Base-by-base conservation (phyloP, 2,113 vertebrate genomes). In the Lanius collurio region DNA sequence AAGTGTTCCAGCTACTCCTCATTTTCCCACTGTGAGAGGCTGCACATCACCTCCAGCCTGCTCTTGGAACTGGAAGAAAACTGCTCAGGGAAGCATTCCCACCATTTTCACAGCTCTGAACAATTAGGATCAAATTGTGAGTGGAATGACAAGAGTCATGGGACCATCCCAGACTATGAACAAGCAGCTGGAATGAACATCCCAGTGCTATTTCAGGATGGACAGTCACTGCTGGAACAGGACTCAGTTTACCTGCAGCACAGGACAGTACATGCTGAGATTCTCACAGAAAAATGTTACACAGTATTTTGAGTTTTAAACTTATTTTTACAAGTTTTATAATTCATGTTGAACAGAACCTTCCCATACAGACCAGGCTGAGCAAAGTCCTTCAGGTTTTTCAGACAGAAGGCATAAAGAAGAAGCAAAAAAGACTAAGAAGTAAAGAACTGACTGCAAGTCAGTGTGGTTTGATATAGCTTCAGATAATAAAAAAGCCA, bases 371-470 rank as follows among this genome's bases (percentile, higher is more conserved):
- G 69, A 75, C 15, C 41, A 67, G 53, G 24, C 24, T 62, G 46
- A 89, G 55, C 14, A 10, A 87, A 86, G 74, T 73, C 50, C 69
- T 89, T 79, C 74, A 91, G 71, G 69, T 75, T 86, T 89, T 92
- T 91, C 83, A 86, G 88, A 60, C 1, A 86, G 56, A 94, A 96
- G 52, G 80, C 65, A 89, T 74, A 90, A 86, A 71, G 82, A 83
- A 77, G 8, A 23, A 76, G 79, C 15, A 67, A 80, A 85, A 69
- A 92, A 77, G 49, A 81, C 3, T 3, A 71, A 85, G 71, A 37
- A 82, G 65, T 14, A 49, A 82, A 87, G 55, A 81, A 91, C 8
- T 37, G 80, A 69, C 86, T 88, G 77, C 12, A 79, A 94, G 78
- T 79, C 39, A 10, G 3, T 10, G 53, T 89, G 86, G 73, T 74